Percentiles rank a stretch among this genome's conserved stretches.
Conservation (phyloP, 2,113 vertebrate genomes). For the cat (Felis catus) region F.catus_Fca126_mat1.0 CM031421.1:96451501-96452000, state of each 20-base stretch:
- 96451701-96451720: background rate
- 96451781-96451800: slow-evolving; percentile 60
- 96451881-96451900: slow-evolving; percentile 66
- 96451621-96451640: background rate
- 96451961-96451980: background rate
- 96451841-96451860: slow-evolving; percentile 70
- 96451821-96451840: slow-evolving; percentile 70
- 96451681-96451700: background rate
- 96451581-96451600: background rate
- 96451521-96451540: background rate
- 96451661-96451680: slow-evolving; percentile 31
- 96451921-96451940: background rate
- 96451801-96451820: slow-evolving; percentile 68
- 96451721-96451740: background rate
- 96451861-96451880: slow-evolving; percentile 65
- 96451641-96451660: slow-evolving; percentile 59
- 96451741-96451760: slow-evolving; percentile 39
- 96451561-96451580: slow-evolving; percentile 42
- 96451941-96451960: background rate
- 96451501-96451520: background rate
- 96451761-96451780: slow-evolving; percentile 44
- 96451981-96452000: background rate
- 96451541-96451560: slow-evolving; percentile 12
- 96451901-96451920: slow-evolving; percentile 69
- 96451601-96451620: background rate